A percentile compares a stretch with the other conserved stretches of the same genome.
Evolutionary conservation across 2,797 vertebrate genomes (phyloP).

Genomic region (Nannoperca australis): DNA sequence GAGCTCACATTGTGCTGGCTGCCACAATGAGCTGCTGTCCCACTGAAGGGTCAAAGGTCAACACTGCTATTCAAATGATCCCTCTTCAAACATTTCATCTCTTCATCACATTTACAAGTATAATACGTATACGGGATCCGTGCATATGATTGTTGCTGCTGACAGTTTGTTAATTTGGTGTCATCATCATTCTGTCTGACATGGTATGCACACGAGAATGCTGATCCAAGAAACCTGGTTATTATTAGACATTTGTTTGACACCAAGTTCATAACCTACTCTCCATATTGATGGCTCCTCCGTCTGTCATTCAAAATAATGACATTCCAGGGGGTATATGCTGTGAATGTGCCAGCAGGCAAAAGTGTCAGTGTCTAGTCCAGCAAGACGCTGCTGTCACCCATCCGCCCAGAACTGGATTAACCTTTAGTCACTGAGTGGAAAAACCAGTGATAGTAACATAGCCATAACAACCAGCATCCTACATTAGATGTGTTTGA

Average conservation of each 20-base stretch:
- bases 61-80: neutral
- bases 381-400: neutral
- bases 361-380: conserved; percentile 1
- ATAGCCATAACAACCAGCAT: neutral
- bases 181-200: neutral
- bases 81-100: neutral
- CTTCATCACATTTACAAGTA: too few species aligned
- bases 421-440: neutral
- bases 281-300: conserved; percentile 7
- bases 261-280: neutral
- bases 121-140: too few species aligned
- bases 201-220: neutral
- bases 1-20: neutral
- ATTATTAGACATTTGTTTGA: conserved; percentile 10
- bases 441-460: neutral
- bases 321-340: conserved; percentile 6
- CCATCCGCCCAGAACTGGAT: neutral
- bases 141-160: neutral
- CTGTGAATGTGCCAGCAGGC: conserved; percentile 4
- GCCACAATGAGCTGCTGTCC: neutral
- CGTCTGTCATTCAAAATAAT: conserved; percentile 31
- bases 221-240: neutral
- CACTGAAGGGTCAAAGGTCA: neutral
- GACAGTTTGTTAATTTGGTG: neutral
- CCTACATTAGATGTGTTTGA: neutral